A percentile compares a stretch with the other conserved stretches of the same genome.
phyloP scores from a whole-genome alignment of 35 echinoderm and acorn worm species.

The Apostichopus californicus region DNA sequence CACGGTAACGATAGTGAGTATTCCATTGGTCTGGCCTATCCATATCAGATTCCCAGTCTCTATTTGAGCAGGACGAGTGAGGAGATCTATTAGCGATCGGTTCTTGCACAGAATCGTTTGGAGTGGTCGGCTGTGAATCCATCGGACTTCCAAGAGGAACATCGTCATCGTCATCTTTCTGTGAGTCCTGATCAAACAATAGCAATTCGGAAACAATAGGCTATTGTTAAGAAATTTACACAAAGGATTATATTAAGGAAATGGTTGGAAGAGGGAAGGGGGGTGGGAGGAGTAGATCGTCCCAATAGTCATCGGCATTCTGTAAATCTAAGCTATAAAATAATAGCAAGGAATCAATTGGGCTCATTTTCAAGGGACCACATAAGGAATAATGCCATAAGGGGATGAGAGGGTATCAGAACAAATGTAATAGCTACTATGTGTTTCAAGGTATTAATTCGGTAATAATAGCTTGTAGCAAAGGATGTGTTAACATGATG shows the following conservation, averaged over 20 bases:
- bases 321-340: neutral
- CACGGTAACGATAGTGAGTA: neutral
- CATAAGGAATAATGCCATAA: too few relatives aligned
- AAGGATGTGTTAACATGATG: too few relatives aligned
- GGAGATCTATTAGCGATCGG: neutral
- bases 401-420: neutral
- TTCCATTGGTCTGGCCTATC: conserved; percentile 14
- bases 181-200: neutral
- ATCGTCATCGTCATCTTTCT: neutral
- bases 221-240: too few relatives aligned
- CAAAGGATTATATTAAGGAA: too few relatives aligned
- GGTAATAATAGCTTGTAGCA: too few relatives aligned
- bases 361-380: neutral
- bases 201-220: neutral
- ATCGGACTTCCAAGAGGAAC: neutral
- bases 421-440: too few relatives aligned
- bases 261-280: too few relatives aligned
- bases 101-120: neutral
- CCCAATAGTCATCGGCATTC: too few relatives aligned
- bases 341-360: neutral
- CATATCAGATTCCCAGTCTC: conserved; percentile 1
- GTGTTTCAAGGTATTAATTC: too few relatives aligned
- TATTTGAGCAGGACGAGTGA: conserved; percentile 11
- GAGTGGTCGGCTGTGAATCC: conserved; percentile 7
- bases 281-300: too few relatives aligned